Evolutionary conservation across 2,797 vertebrate species (phyloP).

Genomic region (Scolopax bukidnonensis): DNA sequence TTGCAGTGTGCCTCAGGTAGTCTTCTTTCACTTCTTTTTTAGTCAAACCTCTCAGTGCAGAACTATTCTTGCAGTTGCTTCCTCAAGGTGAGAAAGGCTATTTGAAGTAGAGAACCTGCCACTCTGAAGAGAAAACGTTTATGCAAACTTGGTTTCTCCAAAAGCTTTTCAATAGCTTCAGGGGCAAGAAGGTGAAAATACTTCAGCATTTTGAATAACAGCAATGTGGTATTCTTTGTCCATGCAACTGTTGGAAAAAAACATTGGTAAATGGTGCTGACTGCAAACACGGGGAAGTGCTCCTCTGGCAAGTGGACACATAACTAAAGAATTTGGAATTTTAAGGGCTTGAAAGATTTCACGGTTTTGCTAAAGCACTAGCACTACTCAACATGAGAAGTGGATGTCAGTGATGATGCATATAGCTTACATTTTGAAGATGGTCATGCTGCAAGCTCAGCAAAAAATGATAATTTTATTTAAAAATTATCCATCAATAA

Average conservation of each 20-base stretch:
- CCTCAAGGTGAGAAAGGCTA: neutral
- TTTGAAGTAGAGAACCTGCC: neutral
- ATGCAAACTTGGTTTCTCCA: neutral
- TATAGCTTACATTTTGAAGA: neutral
- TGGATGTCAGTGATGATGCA: neutral
- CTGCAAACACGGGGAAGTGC: neutral
- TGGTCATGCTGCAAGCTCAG: neutral
- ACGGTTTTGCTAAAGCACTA: neutral
- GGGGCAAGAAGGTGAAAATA: neutral
- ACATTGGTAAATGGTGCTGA: neutral
- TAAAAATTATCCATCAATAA: no score
- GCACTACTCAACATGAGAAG: neutral
- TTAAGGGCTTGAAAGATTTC: neutral
- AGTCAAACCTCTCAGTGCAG: neutral
- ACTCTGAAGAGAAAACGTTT: neutral
- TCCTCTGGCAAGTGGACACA: neutral
- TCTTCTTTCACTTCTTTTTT: neutral
- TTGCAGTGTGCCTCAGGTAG: neutral
- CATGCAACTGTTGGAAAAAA: neutral
- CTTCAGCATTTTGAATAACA: neutral
- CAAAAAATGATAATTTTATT: neutral
- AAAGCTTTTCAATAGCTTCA: neutral
- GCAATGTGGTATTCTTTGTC: neutral
- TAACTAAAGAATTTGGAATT: neutral
- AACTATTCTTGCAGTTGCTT: neutral